Evolutionary conservation across 2,113 vertebrate genomes (phyloP), one percentile per base, ranked within the genome.

Genomic region (Stomatorhinus ivindoensis): DNA sequence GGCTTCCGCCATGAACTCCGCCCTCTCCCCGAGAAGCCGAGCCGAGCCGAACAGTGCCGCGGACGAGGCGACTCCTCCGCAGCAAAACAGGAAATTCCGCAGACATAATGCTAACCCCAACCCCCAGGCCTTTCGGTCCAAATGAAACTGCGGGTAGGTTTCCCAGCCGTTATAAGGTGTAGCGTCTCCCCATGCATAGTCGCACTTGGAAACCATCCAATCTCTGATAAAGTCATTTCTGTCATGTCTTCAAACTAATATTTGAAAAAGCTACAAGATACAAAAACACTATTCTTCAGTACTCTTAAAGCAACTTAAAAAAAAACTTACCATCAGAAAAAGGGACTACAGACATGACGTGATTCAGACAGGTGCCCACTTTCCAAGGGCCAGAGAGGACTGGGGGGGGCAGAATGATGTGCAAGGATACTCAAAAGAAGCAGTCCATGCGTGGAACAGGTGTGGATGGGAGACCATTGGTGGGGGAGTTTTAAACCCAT

Each of bases 1-100:
- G 65, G 91, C 82, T 94, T 93, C 92, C 91, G 87, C 51, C 13
- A 13, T 50, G 82, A 93, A 93, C 94, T 92, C 94, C 94, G 91
- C 95, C 94, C 92, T 83, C 87, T 90, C 82, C 13, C 3, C 17
- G 0, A 6, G 35, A 19, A 39, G 35, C 51, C 35, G 27, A 51
- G 17, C 31, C 27, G 51, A 58, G 69, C 69, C 69, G 69, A 76
- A 39, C 11, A 2, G 31, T 19, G 31, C 69, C 69, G 69, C 39
- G 69, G 55, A 61, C 24, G 61, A n/a, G 61, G 8, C 61, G 61
- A 0, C n/a, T 0, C 0, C n/a, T 65, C 42, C 87, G 44, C 39
- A 31, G 31, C 55, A 39, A 76, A 88, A 19, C 90, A 90, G 92
- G 90, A 92, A 90, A 69, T 90, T 76, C 69, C 69, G 69, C 69